Conservation (phyloP, 2,888 invertebrate species). For the Rhingia campestris region DNA sequence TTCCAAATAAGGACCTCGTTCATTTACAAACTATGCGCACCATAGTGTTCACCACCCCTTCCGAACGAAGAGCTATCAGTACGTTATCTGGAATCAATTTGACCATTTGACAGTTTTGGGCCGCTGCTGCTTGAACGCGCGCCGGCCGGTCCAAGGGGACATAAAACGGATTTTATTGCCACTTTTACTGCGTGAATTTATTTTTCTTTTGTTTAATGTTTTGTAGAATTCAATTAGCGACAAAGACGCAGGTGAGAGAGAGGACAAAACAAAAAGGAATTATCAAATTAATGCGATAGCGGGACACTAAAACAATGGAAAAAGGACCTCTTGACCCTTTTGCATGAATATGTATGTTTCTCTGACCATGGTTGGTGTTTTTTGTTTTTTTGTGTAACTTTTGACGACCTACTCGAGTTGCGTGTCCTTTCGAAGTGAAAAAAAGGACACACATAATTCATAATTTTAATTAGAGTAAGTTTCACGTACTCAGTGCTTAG, state of each 20-base stretch:
- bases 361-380: conserved; percentile 21
- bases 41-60: neutral
- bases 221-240: conserved; percentile 73
- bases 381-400: conserved; percentile 36
- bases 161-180: conserved; percentile 70
- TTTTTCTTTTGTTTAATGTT: conserved; percentile 72
- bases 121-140: neutral
- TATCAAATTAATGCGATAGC: conserved; percentile 71
- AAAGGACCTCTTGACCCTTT: conserved; percentile 60
- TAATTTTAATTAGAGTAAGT: conserved; percentile 74
- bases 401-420: conserved; percentile 51
- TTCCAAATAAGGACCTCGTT: neutral
- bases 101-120: conserved; percentile 59
- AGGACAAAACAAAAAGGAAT: conserved; percentile 19
- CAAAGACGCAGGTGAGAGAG: conserved; percentile 33
- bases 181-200: conserved; percentile 64
- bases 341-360: conserved; percentile 62
- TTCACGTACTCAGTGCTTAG: conserved; percentile 53
- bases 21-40: no score
- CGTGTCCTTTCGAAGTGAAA: conserved; percentile 70
- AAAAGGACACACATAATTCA: conserved; percentile 73
- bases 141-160: conserved; percentile 38
- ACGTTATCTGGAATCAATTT: conserved; percentile 66
- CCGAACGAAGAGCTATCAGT: neutral
- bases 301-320: conserved; percentile 28